Base-by-base conservation (phyloP, 2,888 invertebrate species). In the Trissonchulus latispiculum region DNA sequence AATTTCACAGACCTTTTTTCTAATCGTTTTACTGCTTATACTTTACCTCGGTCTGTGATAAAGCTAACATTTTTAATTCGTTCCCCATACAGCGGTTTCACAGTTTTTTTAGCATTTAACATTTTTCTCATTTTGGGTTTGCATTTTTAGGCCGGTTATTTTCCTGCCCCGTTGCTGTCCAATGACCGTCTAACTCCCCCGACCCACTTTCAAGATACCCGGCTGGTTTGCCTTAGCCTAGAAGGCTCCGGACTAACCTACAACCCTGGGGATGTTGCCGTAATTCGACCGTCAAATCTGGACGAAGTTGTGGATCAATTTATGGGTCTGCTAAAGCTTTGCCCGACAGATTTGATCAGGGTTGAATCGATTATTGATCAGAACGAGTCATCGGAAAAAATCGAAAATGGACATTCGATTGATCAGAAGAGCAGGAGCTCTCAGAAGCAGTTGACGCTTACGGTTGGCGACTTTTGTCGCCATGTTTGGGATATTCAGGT, bases 221-320 rank as follows among this genome's bases (percentile, higher is more conserved):
- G 95, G 79, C 85, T 95, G 69, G 87, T 97, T 33, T 88, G 88
- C 79, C 87, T 94, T 75, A 85, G 86, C 79, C 86, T 88, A 36
- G 79, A 86, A 32, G 78, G 77, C 29, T 81, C 80, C 32, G 84
- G 83, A 72, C 79, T 90, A 1, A 81, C 83, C 23, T 95, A 95
- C 85, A 82, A 84, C n/a, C 92, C 95, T 0, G 97, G 99, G 0
- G 96, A 97, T 86, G 88, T 97, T 0, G 86, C 93, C 15, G 89
- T 90, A 80, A 85, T 97, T 0, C 88, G 90, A 77, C 95, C 97
- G 0, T 87, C 88, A 77, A 99, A 99, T 84, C 87, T 88, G 23
- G 82, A 83, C 0, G 88, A 90, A 78, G 89, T 90, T 80, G 88
- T 96, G 0, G 85, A 89, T 2, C 2, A 61, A 36, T 74, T 73